These are phyloP conservation scores for Pollenia amentaria DNA, from an alignment of 2,888 invertebrate species.

Conservation along the genomic window DNA sequence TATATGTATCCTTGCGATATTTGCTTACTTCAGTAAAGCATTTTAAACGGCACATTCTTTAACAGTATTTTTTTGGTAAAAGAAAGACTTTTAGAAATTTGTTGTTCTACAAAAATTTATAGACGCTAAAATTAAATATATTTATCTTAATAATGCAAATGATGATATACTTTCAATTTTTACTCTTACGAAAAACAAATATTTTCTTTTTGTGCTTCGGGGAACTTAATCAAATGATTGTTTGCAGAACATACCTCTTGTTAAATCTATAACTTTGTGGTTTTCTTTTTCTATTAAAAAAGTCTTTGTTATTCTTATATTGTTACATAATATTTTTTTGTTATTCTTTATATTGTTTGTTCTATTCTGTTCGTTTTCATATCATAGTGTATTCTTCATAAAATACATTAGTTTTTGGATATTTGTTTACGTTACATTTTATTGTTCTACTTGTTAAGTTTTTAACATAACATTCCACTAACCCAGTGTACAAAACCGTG, in stretches of 20 bases:
- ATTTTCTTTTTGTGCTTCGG: not conserved
- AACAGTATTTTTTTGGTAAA: too few species aligned
- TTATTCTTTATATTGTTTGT: conserved; percentile 21
- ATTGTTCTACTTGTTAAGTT: conserved; percentile 50
- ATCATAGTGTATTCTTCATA: conserved; percentile 43
- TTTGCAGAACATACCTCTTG: conserved; percentile 9
- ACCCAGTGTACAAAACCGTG: conserved; percentile 7
- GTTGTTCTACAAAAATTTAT: too few species aligned
- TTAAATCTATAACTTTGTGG: conserved; percentile 20
- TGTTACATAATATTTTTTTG: conserved; percentile 39
- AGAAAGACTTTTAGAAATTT: too few species aligned
- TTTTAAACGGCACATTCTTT: too few species aligned
- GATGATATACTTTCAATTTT: not conserved
- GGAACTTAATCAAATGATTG: not conserved
- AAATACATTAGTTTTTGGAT: conserved; percentile 42
- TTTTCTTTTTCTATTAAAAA: conserved; percentile 10
- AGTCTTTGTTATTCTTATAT: conserved; percentile 57
- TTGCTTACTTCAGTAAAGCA: too few species aligned
- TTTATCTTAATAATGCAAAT: too few species aligned
- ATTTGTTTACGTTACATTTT: conserved; percentile 40
- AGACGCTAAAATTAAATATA: too few species aligned
- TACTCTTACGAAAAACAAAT: conserved; percentile 15
- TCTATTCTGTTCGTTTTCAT: conserved; percentile 30
- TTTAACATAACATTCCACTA: conserved; percentile 15
- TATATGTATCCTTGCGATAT: too few species aligned